phyloP scores from a whole-genome alignment of 2,797 vertebrate genomes.

The Myotis vivesi region DNA sequence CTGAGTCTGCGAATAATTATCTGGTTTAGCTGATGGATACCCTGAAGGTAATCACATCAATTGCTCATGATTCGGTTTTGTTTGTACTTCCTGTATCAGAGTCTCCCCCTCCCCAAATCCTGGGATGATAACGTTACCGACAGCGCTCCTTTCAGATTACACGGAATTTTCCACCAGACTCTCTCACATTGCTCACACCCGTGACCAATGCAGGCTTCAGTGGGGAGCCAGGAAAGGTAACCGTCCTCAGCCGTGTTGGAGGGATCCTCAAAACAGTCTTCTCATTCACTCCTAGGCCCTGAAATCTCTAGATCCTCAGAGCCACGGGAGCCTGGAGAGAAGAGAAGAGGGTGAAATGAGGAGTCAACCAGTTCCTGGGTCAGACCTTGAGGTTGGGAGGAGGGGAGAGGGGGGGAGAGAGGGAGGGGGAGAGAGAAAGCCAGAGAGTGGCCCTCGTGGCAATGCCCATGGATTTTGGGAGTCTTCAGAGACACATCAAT shows the following conservation, averaged over 20 bases:
- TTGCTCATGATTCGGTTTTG: neutral
- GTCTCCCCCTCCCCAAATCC: neutral
- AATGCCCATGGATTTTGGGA: neutral
- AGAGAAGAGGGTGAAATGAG: neutral
- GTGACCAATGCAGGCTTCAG: neutral
- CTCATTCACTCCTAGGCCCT: neutral
- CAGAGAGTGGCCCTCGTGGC: neutral
- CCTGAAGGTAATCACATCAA: neutral
- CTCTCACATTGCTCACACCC: neutral
- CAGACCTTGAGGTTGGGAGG: neutral
- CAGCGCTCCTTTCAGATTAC: neutral
- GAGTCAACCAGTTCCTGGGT: neutral
- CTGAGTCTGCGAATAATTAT: constrained; percentile 18
- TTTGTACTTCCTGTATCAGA: neutral
- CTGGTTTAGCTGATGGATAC: neutral
- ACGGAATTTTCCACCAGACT: neutral
- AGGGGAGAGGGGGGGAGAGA: neutral
- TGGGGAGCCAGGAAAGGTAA: neutral
- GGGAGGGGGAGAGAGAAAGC: neutral
- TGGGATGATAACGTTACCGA: neutral
- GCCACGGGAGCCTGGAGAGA: neutral
- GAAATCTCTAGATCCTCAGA: neutral
- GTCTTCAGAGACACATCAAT: neutral
- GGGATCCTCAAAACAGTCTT: neutral
- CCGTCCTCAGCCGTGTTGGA: neutral